Percentiles rank a stretch among this genome's conserved stretches.
These are phyloP conservation scores for Hoplias malabaricus DNA, from an alignment of 2,113 vertebrate genomes.

Conservation along the genomic window DNA sequence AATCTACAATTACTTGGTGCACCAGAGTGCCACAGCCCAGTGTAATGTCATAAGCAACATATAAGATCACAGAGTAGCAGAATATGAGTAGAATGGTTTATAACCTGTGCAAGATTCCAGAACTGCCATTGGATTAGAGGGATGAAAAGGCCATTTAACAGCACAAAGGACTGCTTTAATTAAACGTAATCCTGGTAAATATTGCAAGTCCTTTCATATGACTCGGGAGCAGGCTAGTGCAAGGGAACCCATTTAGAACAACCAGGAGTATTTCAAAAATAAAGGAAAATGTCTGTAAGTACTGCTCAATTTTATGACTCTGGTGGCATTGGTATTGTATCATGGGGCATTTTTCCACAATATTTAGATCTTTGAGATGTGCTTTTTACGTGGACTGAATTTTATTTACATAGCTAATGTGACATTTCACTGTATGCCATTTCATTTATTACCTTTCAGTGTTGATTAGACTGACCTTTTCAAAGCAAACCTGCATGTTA, in stretches of 20 bases:
- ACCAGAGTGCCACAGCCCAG: too few relatives aligned
- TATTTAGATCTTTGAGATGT: background rate
- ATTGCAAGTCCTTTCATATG: conserved; percentile 79
- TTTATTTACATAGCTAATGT: background rate
- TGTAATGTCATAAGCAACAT: too few relatives aligned
- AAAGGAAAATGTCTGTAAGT: conserved; percentile 73
- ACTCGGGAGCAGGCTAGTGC: conserved; percentile 66
- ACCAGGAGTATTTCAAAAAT: conserved; percentile 50
- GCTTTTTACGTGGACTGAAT: background rate
- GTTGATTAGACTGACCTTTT: background rate
- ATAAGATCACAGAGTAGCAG: too few relatives aligned
- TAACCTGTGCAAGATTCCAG: conserved; percentile 32
- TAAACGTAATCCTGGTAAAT: conserved; percentile 71
- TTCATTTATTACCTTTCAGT: background rate
- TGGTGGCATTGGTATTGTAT: background rate
- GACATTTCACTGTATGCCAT: background rate
- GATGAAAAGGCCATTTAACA: conserved; percentile 62
- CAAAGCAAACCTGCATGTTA: background rate
- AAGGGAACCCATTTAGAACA: conserved; percentile 47
- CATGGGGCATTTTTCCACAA: background rate
- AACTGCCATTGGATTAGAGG: conserved; percentile 69
- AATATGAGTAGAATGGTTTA: conserved; percentile 10
- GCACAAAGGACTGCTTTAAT: conserved; percentile 72
- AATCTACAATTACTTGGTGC: too few relatives aligned
- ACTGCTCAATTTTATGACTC: conserved; percentile 5